Base-by-base conservation (phyloP, 2,888 invertebrate species). In the Nemapogon koenigi region DNA sequence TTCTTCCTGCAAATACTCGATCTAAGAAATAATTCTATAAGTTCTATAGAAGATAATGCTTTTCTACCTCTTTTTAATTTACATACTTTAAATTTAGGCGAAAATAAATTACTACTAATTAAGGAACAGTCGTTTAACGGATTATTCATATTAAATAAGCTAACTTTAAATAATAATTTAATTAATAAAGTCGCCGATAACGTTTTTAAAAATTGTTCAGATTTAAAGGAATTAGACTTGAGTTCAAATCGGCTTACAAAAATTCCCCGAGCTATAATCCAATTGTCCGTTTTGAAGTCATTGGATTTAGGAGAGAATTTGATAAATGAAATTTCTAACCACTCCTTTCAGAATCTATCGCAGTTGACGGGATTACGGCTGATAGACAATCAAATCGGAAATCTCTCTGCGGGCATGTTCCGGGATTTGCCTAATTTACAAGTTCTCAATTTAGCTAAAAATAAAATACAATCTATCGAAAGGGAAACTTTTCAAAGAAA, bases 251-350 rank as follows among this genome's bases (percentile, higher is more conserved):
- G 89, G 53, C 79, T 95, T 49, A 81, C 83, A 37, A 84, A 87
- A 53, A 87, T 94, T 45, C 94, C 95, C n/a, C 89, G 89, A 58
- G 92, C 91, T 2, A 81, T 94, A 49, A 85, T 85, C 59, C 90
- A 90, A 59, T 79, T 94, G 50, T 83, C 89, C 46, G 90, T 91
- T 62, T 79, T 97, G 56, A 91, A 92, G 71, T 91, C 91, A 7
- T 79, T 97, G 45, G 94, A 95, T 67, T 81, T 97, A 59, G 94
- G 94, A 38, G 94, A 95, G 68, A 97, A 97, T 76, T 86, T 88
- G 62, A 89, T 97, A 50, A 85, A 83, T 43, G 86, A 86, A 46
- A 88, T 97, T 55, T 84, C 83, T 49, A 91, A 94, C 54, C 89
- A 88, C 47, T 90, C 92, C 16, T 90, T 97, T 62, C 85, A 84